phyloP scores from a whole-genome alignment of 2,113 vertebrate genomes.

The Salvelinus alpinus region DNA sequence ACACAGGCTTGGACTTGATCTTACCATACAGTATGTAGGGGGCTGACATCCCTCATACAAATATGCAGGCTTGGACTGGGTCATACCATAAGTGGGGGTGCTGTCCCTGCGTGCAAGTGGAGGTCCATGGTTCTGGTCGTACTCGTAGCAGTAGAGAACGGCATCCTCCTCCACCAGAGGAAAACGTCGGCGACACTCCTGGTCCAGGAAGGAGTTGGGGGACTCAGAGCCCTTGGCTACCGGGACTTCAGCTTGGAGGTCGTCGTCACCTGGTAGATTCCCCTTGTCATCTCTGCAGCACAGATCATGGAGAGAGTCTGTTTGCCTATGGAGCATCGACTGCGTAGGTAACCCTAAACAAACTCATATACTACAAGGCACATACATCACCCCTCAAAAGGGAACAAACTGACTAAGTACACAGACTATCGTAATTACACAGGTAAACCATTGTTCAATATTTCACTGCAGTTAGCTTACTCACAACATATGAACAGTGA shows the following conservation, averaged over 20 bases:
- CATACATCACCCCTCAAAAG: too few relatives aligned
- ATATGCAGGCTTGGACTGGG: neutral
- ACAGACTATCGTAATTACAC: too few relatives aligned
- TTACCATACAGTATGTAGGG: too few relatives aligned
- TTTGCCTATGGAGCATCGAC: neutral
- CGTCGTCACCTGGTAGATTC: conserved; percentile 80
- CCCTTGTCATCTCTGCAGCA: conserved; percentile 87
- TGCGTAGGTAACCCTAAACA: too few relatives aligned
- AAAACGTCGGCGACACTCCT: conserved; percentile 90
- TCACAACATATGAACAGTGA: too few relatives aligned
- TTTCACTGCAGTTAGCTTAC: too few relatives aligned
- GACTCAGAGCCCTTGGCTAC: conserved; percentile 93
- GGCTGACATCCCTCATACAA: too few relatives aligned
- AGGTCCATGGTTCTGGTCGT: conserved; percentile 90
- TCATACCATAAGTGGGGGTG: conserved; percentile 92
- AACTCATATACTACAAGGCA: too few relatives aligned
- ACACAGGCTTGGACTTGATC: too few relatives aligned
- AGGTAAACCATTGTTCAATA: too few relatives aligned
- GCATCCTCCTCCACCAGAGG: conserved; percentile 94
- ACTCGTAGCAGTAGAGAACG: conserved; percentile 95
- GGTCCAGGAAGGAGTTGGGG: conserved; percentile 97
- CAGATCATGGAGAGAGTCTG: conserved; percentile 6
- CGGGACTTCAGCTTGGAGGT: conserved; percentile 81
- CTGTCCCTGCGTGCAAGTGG: conserved; percentile 89
- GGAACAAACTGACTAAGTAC: too few relatives aligned